Evolutionary conservation across 2,797 vertebrate genomes (phyloP).

Genomic region (Bryconaethiops microstoma): DNA sequence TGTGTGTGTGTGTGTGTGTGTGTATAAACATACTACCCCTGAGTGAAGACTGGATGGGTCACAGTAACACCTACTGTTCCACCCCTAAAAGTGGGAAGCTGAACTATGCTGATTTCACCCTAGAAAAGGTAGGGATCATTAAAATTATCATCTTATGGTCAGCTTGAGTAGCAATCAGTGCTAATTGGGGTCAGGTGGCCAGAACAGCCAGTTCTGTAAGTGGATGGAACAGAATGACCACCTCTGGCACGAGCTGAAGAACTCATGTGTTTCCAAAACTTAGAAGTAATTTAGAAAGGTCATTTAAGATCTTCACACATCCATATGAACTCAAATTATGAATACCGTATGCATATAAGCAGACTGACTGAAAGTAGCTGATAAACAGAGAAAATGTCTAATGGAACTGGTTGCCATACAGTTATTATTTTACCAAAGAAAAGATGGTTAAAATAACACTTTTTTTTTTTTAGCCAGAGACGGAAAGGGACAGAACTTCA

Average conservation of each 20-base stretch:
- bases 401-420: not conserved
- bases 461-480: too few species aligned
- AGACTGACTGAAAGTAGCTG: not conserved
- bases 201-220: conserved; percentile 50
- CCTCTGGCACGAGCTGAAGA: not conserved
- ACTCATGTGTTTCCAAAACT: not conserved
- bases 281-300: not conserved
- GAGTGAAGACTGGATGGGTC: too few species aligned
- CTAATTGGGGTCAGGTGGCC: conserved; percentile 34
- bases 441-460: too few species aligned
- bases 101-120: too few species aligned
- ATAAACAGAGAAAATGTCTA: not conserved
- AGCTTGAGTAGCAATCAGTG: conserved; percentile 25
- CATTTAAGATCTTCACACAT: not conserved
- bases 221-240: conserved; percentile 15
- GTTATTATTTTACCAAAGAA: too few species aligned
- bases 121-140: too few species aligned
- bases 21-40: too few species aligned
- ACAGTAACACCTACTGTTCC: too few species aligned
- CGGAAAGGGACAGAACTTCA: too few species aligned
- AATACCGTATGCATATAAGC: not conserved
- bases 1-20: too few species aligned
- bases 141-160: too few species aligned
- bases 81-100: too few species aligned
- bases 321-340: not conserved